Conservation (phyloP, 2,888 invertebrate species). For the Hartigia nigra region DNA sequence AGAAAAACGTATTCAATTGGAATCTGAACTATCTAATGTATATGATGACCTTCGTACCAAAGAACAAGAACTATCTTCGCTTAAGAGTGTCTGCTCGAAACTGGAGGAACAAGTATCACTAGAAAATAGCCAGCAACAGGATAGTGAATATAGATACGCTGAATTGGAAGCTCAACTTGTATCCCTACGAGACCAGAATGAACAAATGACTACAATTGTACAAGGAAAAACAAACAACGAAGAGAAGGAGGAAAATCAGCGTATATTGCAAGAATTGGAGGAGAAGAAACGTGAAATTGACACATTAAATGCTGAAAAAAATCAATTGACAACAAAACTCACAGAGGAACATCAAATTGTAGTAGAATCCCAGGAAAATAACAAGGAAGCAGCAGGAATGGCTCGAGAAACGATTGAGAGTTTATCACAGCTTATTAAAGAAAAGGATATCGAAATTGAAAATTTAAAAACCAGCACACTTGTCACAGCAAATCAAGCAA, state of each 20-base stretch:
- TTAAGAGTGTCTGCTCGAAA: slow-evolving; percentile 21
- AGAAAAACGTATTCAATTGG: slow-evolving; percentile 46
- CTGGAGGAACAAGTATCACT: slow-evolving; percentile 18
- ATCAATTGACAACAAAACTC: slow-evolving; percentile 51
- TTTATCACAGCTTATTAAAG: slow-evolving; percentile 56
- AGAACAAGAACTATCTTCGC: slow-evolving; percentile 25
- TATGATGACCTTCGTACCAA: slow-evolving; percentile 22
- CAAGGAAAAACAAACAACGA: slow-evolving; percentile 17
- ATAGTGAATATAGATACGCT: slow-evolving; percentile 46
- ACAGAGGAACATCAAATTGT: slow-evolving; percentile 32
- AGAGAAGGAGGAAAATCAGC: slow-evolving; percentile 21
- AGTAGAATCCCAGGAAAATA: slow-evolving; percentile 52
- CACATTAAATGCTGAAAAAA: slow-evolving; percentile 60
- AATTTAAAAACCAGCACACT: slow-evolving; percentile 37
- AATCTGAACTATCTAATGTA: slow-evolving; percentile 22
- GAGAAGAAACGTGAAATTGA: slow-evolving; percentile 66
- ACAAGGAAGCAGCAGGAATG: slow-evolving; percentile 50
- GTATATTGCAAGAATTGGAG: slow-evolving; percentile 36
- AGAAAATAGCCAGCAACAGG: slow-evolving; percentile 34
- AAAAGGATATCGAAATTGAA: slow-evolving; percentile 64
- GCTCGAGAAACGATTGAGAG: slow-evolving; percentile 60
- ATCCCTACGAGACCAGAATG: slow-evolving; percentile 12
- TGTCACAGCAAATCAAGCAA: slow-evolving; percentile 5
- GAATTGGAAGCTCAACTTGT: slow-evolving; percentile 46
- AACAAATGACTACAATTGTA: slow-evolving; percentile 30